phyloP scores from a whole-genome alignment of 2,113 vertebrate genomes.

The Acanthochromis polyacanthus region DNA sequence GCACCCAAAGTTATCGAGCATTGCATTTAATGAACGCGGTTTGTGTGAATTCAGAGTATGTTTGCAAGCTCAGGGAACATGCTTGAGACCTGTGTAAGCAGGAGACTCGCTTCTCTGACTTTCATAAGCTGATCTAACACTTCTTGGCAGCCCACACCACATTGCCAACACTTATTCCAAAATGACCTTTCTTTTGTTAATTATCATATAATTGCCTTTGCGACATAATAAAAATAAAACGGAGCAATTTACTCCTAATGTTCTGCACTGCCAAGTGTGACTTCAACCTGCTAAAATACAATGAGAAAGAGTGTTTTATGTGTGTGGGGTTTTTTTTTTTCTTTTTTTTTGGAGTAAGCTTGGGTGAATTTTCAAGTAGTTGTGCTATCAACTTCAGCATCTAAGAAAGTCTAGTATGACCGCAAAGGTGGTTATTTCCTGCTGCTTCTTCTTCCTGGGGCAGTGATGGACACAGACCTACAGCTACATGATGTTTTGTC shows the following conservation, averaged over 20 bases:
- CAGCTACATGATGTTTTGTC: conserved; percentile 5
- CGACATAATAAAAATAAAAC: conserved; percentile 62
- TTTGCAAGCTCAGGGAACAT: conserved; percentile 64
- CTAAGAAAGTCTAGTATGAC: conserved; percentile 21
- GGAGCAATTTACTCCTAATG: conserved; percentile 66
- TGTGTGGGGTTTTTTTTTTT: not conserved
- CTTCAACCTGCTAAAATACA: conserved; percentile 51
- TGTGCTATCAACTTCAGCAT: conserved; percentile 17
- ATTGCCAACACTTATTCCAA: conserved; percentile 38
- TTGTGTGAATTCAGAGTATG: conserved; percentile 25
- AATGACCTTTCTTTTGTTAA: conserved; percentile 67
- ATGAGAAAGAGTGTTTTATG: conserved; percentile 24
- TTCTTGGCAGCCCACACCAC: conserved; percentile 36
- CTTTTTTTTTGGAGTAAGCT: conserved; percentile 18
- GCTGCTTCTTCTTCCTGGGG: conserved; percentile 1
- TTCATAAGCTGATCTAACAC: conserved; percentile 56
- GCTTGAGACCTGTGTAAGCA: conserved; percentile 46
- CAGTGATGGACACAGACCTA: conserved; percentile 25
- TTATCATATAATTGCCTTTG: conserved; percentile 65
- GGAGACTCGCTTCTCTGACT: conserved; percentile 58
- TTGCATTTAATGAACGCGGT: conserved; percentile 23
- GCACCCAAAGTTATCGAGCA: conserved; percentile 6
- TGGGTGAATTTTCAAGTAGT: conserved; percentile 14
- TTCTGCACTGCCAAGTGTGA: conserved; percentile 67
- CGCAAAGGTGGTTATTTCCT: conserved; percentile 4